A percentile compares a stretch with the other conserved stretches of the same genome.
phyloP scores from a whole-genome alignment of 2,797 vertebrate species.

The Malurus splendens region DNA sequence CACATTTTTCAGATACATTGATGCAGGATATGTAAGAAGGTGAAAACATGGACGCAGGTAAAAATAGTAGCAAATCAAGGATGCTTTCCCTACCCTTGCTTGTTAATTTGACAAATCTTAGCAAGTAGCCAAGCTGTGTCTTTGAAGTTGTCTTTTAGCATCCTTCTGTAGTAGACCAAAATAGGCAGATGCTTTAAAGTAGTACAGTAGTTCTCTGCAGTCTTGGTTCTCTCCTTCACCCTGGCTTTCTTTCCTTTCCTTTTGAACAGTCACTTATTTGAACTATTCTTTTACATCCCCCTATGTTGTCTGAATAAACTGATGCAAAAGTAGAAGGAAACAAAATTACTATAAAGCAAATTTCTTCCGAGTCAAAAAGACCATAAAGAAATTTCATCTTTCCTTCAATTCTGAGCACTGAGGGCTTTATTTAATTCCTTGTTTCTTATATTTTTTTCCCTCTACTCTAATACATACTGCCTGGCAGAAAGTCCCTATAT shows the following conservation, averaged over 20 bases:
- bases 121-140: neutral
- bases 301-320: neutral
- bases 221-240: neutral
- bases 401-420: neutral
- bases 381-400: neutral
- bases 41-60: constrained; percentile 22
- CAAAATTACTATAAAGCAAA: neutral
- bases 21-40: neutral
- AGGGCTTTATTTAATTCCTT: constrained; percentile 1
- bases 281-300: neutral
- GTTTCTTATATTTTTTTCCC: neutral
- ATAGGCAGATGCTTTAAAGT: constrained; percentile 3
- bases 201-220: neutral
- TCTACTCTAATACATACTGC: neutral
- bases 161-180: neutral
- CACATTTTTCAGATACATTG: neutral
- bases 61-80: neutral
- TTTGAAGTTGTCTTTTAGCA: constrained; percentile 5
- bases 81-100: neutral
- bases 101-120: neutral
- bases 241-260: neutral
- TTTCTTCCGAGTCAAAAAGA: neutral
- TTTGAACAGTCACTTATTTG: neutral
- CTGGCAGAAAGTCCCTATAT: neutral
- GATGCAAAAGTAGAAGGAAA: neutral